phyloP scores from a whole-genome alignment of 2,797 vertebrate species.

The Sebastiscus tertius region DNA sequence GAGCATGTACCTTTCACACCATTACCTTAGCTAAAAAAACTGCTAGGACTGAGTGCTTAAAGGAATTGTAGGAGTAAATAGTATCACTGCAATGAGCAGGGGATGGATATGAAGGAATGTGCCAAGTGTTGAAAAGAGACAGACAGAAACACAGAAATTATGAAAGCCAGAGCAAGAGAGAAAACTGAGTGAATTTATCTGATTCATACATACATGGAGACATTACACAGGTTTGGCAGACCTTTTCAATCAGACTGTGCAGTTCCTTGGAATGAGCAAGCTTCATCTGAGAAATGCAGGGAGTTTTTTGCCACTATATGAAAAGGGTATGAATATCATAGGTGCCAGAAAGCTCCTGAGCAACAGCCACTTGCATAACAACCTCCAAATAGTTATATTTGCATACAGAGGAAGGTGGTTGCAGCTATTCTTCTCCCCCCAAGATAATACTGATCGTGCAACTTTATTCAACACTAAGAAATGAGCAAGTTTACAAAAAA shows the following conservation, averaged over 20 bases:
- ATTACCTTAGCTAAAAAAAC: conserved; percentile 14
- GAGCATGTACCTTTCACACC: conserved; percentile 4
- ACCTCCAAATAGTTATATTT: neutral
- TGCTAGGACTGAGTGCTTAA: neutral
- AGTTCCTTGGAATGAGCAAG: neutral
- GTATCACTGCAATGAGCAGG: conserved; percentile 16
- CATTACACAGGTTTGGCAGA: neutral
- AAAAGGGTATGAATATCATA: neutral
- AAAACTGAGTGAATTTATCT: neutral
- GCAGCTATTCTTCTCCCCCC: neutral
- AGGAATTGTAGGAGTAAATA: conserved; percentile 3
- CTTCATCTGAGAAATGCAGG: neutral
- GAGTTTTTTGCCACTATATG: neutral
- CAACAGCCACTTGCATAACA: neutral
- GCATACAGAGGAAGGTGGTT: neutral
- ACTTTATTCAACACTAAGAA: neutral
- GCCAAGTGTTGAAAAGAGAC: conserved; percentile 12
- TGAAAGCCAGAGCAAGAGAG: neutral
- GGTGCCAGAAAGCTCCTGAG: neutral
- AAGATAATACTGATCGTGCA: neutral
- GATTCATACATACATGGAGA: neutral
- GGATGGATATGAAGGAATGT: conserved; percentile 13
- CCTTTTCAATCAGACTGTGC: neutral
- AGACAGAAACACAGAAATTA: neutral
- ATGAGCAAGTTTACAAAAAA: neutral